Evolutionary conservation across 2,888 invertebrate genomes (phyloP), one percentile per base, ranked within the genome.

Genomic region (Poecilobothrus nobilitatus): DNA sequence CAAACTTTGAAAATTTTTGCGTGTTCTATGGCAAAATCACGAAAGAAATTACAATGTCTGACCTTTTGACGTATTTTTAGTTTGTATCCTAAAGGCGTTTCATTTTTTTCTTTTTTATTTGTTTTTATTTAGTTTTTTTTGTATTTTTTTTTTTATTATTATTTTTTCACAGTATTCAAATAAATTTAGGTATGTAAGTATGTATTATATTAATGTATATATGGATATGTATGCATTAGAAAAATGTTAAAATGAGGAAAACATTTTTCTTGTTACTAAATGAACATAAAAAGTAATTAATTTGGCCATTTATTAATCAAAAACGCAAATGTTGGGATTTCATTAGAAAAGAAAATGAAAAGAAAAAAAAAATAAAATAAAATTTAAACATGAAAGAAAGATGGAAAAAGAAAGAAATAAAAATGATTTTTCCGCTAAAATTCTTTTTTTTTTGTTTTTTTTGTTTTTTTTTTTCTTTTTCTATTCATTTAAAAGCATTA

Each of bases 221-320:
- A 27, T 27, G 5, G 2, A 27, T 27, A 27, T 27, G 27, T 27
- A 27, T 5, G 27, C 5, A 34, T 34, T 44, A 44, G 44, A 44
- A 53, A 18, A 18, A 53, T 15, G 18, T 12, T 12, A 53, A 18
- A 53, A 53, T 12, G 41, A 53, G n/a, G n/a, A 18, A 12, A 53
- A 41, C 15, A 53, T 53, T 53, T 53, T n/a, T 53, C 53, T 53
- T 53, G 53, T 53, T 53, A 53, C 53, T 53, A 53, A 53, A 53
- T 53, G 53, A 53, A 53, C 53, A 53, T 53, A 53, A 53, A 53
- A 53, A 53, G 53, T 53, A 53, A 53, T 53, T 53, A 53, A 53
- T 53, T 53, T 53, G 53, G 53, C 53, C 53, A 53, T 53, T 53
- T 53, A 53, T 53, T 53, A 53, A 53, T 53, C 53, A 53, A 53